phyloP scores from a whole-genome alignment of 2,113 vertebrate genomes.

The Eptesicus fuscus region DNA sequence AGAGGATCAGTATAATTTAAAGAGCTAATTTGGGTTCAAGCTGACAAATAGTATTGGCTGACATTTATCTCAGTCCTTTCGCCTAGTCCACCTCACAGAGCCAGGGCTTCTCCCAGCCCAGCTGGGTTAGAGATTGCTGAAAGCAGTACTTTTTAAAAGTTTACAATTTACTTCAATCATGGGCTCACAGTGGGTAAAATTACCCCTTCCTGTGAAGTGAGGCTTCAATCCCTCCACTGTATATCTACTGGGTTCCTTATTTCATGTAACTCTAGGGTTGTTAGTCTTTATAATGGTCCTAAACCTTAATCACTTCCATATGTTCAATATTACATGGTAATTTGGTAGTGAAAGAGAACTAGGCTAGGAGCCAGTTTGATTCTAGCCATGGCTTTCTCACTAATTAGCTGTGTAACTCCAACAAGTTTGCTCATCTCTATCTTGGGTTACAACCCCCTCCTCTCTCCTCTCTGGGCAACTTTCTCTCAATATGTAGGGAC shows the following conservation, averaged over 20 bases:
- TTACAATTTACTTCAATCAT: slow-evolving; percentile 66
- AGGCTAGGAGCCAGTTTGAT: slow-evolving; percentile 65
- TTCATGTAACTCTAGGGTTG: slow-evolving; percentile 32
- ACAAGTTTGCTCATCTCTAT: slow-evolving; percentile 42
- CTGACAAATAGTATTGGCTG: not conserved
- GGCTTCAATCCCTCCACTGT: slow-evolving; percentile 38
- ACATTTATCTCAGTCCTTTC: not conserved
- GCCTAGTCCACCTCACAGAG: not conserved
- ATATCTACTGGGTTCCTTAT: slow-evolving; percentile 46
- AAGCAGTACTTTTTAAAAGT: slow-evolving; percentile 24
- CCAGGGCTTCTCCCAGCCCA: not conserved
- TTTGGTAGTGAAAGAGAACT: slow-evolving; percentile 69
- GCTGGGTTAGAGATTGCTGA: not conserved
- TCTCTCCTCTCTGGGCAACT: slow-evolving; percentile 1
- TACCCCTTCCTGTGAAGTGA: slow-evolving; percentile 40
- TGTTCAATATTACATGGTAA: slow-evolving; percentile 70
- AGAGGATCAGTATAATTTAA: not conserved
- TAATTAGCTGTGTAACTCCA: slow-evolving; percentile 65
- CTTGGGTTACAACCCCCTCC: slow-evolving; percentile 11
- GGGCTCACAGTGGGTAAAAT: slow-evolving; percentile 56
- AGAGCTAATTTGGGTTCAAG: slow-evolving; percentile 28
- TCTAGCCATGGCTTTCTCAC: slow-evolving; percentile 37
- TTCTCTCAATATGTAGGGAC: not conserved
- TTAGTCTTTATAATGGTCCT: slow-evolving; percentile 53
- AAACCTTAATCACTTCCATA: slow-evolving; percentile 67